Percentiles rank a stretch among this genome's conserved stretches.
phyloP scores from a whole-genome alignment of 2,888 invertebrate species.

The Lithophane semibrunnea region DNA sequence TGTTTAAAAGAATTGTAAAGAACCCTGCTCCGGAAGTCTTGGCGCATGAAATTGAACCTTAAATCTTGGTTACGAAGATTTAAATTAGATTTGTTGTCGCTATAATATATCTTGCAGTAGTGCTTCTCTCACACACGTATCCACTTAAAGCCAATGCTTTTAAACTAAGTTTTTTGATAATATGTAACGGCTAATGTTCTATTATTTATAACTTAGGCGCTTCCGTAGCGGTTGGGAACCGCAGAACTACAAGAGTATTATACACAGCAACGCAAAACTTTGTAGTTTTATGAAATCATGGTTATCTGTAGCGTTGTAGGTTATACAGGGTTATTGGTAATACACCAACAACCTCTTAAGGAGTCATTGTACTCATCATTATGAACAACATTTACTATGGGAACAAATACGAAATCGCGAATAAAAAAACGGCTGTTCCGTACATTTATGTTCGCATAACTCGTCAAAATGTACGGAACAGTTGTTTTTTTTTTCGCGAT shows the following conservation, averaged over 20 bases:
- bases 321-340: too few relatives aligned
- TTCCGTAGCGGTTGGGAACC: background rate
- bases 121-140: conserved; percentile 53
- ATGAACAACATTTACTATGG: too few relatives aligned
- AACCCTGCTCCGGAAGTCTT: conserved; percentile 60
- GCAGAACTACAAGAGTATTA: background rate
- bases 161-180: conserved; percentile 50
- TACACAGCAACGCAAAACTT: background rate
- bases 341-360: too few relatives aligned
- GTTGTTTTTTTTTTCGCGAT: too few relatives aligned
- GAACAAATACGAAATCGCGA: too few relatives aligned
- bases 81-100: conserved; percentile 42
- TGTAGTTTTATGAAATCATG: background rate
- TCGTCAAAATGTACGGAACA: too few relatives aligned
- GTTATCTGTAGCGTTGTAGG: background rate
- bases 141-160: conserved; percentile 59
- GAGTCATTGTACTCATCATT: too few relatives aligned
- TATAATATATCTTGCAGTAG: conserved; percentile 59
- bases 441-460: too few relatives aligned
- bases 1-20: conserved; percentile 77
- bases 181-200: conserved; percentile 42
- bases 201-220: conserved; percentile 39
- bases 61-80: conserved; percentile 48
- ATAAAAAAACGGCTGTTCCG: too few relatives aligned
- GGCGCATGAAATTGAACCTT: conserved; percentile 57